phyloP scores from a whole-genome alignment of 92 coral and sea anemone species.

The Paragorgia papillata region DNA sequence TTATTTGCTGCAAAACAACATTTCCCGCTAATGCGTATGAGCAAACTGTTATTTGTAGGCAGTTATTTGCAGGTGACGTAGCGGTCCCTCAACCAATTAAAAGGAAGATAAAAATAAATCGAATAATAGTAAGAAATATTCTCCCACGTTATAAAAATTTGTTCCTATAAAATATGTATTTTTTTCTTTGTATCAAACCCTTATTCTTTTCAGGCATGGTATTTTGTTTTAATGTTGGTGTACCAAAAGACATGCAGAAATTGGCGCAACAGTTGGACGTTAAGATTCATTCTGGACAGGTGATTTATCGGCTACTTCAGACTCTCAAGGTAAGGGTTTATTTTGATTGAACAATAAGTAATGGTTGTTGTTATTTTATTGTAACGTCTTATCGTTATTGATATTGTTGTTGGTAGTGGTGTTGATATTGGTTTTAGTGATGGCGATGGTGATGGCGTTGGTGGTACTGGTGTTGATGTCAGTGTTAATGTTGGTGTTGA shows the following conservation, averaged over 20 bases:
- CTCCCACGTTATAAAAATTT: no score
- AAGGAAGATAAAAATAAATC: no score
- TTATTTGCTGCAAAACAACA: no score
- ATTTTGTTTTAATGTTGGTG: constrained; percentile 85
- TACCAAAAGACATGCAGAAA: constrained; percentile 72
- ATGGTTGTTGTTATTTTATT: not conserved
- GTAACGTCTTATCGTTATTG: not conserved
- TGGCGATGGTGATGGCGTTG: not conserved
- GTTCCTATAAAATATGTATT: no score
- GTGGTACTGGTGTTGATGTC: not conserved
- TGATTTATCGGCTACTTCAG: constrained; percentile 81
- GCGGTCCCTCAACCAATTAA: no score
- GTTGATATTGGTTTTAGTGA: not conserved
- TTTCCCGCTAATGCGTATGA: no score
- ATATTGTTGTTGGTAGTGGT: not conserved
- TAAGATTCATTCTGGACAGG: constrained; percentile 71
- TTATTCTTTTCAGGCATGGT: constrained; percentile 63
- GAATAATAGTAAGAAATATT: no score
- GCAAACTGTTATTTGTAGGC: no score
- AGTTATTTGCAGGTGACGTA: no score
- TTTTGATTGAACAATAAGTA: no score
- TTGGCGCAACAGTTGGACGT: constrained; percentile 81
- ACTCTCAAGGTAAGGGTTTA: constrained; percentile 74
- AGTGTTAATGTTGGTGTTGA: not conserved
- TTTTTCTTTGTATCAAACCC: not conserved